These are phyloP conservation scores for Thymelicus acteon DNA, from an alignment of 2,888 invertebrate genomes.

Conservation along the genomic window DNA sequence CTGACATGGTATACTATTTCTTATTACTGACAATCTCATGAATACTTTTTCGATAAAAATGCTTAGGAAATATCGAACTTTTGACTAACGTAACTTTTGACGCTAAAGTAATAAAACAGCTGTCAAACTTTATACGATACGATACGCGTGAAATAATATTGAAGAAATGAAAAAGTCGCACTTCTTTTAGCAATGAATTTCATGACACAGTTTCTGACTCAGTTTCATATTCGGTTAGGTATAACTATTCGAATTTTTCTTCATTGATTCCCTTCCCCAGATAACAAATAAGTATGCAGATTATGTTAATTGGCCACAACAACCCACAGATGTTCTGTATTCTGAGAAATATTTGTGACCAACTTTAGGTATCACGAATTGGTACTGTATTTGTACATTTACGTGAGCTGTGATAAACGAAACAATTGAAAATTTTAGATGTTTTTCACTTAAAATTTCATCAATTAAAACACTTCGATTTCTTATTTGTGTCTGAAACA, in stretches of 20 bases:
- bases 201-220: neutral
- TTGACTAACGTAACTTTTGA: conserved; percentile 4
- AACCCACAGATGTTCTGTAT: too few species aligned
- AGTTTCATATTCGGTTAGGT: neutral
- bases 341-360: too few species aligned
- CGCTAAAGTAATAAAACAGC: conserved; percentile 22
- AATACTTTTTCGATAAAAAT: conserved; percentile 14
- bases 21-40: conserved; percentile 2
- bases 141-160: conserved; percentile 8
- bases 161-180: conserved; percentile 1
- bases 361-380: too few species aligned
- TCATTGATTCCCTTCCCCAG: too few species aligned
- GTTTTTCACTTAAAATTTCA: too few species aligned
- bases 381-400: too few species aligned
- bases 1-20: neutral
- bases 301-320: too few species aligned
- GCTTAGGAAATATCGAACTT: conserved; percentile 4
- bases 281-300: too few species aligned
- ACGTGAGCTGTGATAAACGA: too few species aligned
- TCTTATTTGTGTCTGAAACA: too few species aligned
- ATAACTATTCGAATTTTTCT: neutral
- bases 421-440: too few species aligned
- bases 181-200: neutral
- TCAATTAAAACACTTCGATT: too few species aligned
- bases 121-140: conserved; percentile 13